Base-by-base conservation (phyloP, 2,113 vertebrate genomes). In the Cavia aperea region DNA sequence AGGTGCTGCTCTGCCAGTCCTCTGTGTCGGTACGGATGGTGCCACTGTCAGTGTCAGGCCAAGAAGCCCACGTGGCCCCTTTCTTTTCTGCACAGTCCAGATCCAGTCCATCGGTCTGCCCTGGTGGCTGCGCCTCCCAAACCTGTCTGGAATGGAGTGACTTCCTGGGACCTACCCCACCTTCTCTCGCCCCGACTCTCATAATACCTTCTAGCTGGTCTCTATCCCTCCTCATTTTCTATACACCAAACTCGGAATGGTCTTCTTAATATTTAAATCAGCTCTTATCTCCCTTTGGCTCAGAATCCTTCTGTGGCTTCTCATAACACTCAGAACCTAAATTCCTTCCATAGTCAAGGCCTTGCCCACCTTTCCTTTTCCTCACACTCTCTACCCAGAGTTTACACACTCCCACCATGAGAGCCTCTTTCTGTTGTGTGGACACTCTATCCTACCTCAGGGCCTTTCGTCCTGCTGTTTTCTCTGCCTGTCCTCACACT, bases 401-500 rank as follows among this genome's bases (percentile, higher is more conserved):
- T 29, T 9, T 0, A 54, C 1, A 0, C 9, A 6, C 4, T 24
- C 21, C n/a, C 2, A 1, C 31, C 46, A 1, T 1, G 1, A 16
- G 23, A 56, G 54, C 21, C 36, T 23, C 75, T 75, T 66, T 68
- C 75, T 77, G 0, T n/a, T 1, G 26, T 33, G 31, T 46, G 13
- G 5, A 4, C 4, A 1, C 12, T 58, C 60, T n/a, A 0, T 49
- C 65, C 16, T 9, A 3, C 49, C 81, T 33, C 90, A 58, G 51
- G 83, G 62, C 43, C 75, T 83, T 68, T n/a, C 58, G 4, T 10
- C 36, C 19, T 7, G 46, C 90, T 36, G 10, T 43, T 6, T 21
- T 9, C 63, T 54, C 75, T n/a, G 51, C 72, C 68, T 0, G 24
- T 33, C 63, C 49, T 31, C 70, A 2, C 23, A 0, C 2, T n/a